phyloP scores from a whole-genome alignment of 2,797 vertebrate genomes.

The Pseudocheirus occidentalis region DNA sequence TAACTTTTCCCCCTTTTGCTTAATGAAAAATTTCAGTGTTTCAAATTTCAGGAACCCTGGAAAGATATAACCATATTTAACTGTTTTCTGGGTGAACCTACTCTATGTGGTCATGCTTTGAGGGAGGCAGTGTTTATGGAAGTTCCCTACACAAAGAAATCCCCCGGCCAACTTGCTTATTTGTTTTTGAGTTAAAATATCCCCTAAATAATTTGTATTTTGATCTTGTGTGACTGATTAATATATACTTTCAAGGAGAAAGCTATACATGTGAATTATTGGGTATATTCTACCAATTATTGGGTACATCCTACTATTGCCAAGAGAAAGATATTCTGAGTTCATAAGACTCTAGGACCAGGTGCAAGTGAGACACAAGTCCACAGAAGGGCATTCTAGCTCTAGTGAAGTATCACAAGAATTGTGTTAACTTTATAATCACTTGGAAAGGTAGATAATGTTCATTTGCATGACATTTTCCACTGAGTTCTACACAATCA shows the following conservation, averaged over 20 bases:
- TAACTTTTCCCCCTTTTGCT: background rate
- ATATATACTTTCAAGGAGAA: background rate
- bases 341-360: background rate
- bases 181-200: background rate
- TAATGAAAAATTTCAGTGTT: background rate
- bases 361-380: background rate
- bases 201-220: background rate
- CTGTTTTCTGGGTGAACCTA: background rate
- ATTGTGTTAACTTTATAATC: background rate
- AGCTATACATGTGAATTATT: background rate
- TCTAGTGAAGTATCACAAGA: background rate
- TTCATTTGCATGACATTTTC: conserved; percentile 18
- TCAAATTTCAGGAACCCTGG: too few relatives aligned
- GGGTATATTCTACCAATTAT: background rate
- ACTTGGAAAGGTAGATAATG: background rate
- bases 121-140: background rate
- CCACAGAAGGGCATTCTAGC: background rate
- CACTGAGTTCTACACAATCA: conserved; percentile 21
- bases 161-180: background rate
- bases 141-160: background rate
- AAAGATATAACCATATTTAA: background rate
- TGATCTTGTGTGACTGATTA: background rate
- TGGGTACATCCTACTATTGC: too few relatives aligned
- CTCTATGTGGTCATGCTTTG: background rate
- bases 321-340: background rate